Evolutionary conservation across 2,113 vertebrate species (phyloP), one percentile per base, ranked within the genome.

Genomic region (Labeo catla): DNA sequence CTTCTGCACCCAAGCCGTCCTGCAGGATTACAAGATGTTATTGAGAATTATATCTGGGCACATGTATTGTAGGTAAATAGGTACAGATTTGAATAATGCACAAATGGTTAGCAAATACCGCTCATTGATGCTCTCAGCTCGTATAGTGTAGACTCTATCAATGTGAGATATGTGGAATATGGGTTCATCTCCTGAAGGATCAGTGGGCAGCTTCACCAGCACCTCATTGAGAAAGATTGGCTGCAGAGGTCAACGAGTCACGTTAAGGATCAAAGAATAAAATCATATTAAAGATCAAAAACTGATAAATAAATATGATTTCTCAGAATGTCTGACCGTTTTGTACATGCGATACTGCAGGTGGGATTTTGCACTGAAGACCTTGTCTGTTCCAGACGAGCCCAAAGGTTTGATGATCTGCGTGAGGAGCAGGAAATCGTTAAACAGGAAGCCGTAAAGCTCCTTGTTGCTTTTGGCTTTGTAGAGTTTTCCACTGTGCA

Each of bases 381-480:
- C 97, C 90, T 99, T 99, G 93, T 99, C 98, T 0, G 94, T 95
- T 28, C 97, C 96, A 0, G 98, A 98, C 0, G 93, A 98, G 87
- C 97, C 98, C 90, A 99, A 92, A 45, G 98, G 98, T 93, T 98
- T 98, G 83, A 96, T 97, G 87, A 97, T 96, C 92, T 99, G 98
- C 15, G 98, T 99, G 83, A 99, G 96, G 91, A 99, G 96, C 90
- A 99, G 97, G 95, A 99, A 99, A 94, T 99, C 98, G 1, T 99
- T 99, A 95, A 99, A 99, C 83, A 99, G 96, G 94, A 99, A 99
- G 81, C 98, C 98, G 0, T 97, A 99, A 45, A 99, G 95, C 89
- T 99, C 98, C 91, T 99, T 99, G 96, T 96, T 99, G 93, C 98
- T 99, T 93, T 99, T 99, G 91, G 98, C 98, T 93, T 99, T 99